Conservation (phyloP, 2,888 invertebrate species). For the Chalcosyrphus nemorum region DNA sequence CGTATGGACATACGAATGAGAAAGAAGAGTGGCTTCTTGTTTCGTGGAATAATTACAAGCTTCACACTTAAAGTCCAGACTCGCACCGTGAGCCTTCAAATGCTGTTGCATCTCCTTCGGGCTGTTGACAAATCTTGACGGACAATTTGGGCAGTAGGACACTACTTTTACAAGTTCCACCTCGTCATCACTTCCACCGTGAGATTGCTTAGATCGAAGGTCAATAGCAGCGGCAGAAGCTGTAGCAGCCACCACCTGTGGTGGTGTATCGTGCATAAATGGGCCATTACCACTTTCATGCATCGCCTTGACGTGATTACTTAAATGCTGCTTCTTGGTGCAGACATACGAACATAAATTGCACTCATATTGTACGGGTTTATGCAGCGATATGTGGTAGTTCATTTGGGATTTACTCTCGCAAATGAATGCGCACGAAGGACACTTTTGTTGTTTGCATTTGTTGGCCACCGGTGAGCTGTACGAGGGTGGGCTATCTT, state of each 20-base stretch:
- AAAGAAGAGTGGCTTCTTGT: conserved; percentile 86
- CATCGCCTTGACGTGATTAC: conserved; percentile 89
- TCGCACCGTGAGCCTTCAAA: conserved; percentile 81
- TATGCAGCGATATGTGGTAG: conserved; percentile 93
- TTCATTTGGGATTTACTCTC: conserved; percentile 93
- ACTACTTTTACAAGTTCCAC: conserved; percentile 81
- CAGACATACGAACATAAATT: conserved; percentile 92
- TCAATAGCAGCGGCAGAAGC: too few species aligned
- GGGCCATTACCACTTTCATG: conserved; percentile 77
- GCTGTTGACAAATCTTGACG: conserved; percentile 88
- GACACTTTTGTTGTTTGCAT: conserved; percentile 89
- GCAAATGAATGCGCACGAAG: conserved; percentile 91
- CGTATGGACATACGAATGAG: conserved; percentile 89
- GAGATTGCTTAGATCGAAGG: conserved; percentile 64
- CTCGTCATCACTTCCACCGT: conserved; percentile 50
- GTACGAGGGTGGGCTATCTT: conserved; percentile 39
- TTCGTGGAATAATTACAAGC: conserved; percentile 90
- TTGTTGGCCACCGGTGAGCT: conserved; percentile 72
- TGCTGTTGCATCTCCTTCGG: conserved; percentile 89
- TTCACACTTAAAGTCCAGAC: conserved; percentile 85
- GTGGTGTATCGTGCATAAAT: conserved; percentile 19
- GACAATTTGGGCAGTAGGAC: conserved; percentile 91
- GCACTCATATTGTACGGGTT: conserved; percentile 86
- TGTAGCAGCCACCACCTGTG: background rate
- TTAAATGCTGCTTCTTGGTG: conserved; percentile 90